These are phyloP conservation scores for Ophiodon elongatus DNA, from an alignment of 2,113 vertebrate species.

Conservation along the genomic window DNA sequence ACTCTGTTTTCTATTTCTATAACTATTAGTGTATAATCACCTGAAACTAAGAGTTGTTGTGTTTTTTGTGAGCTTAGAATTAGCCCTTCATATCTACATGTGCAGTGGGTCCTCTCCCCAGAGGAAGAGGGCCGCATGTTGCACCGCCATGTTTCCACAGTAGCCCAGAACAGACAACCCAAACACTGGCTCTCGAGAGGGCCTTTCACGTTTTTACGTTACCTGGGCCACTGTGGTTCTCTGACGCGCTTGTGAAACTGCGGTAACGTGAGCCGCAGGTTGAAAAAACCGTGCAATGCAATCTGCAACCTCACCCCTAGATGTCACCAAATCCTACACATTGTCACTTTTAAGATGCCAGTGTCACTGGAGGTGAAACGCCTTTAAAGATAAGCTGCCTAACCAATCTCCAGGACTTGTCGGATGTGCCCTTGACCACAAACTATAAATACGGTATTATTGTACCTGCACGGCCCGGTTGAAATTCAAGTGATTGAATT, in stretches of 20 bases:
- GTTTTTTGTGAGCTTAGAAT: neutral
- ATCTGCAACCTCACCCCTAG: neutral
- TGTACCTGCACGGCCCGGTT: neutral
- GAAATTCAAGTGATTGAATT: constrained; percentile 11
- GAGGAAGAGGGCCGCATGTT: too few relatives aligned
- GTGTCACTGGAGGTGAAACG: neutral
- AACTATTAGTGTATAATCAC: neutral
- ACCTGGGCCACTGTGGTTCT: neutral
- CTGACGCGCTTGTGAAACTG: neutral
- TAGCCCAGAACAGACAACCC: neutral
- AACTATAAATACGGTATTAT: neutral
- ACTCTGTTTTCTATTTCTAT: neutral
- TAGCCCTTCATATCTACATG: neutral
- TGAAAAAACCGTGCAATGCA: neutral
- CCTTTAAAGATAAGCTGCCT: neutral
- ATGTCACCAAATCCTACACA: neutral
- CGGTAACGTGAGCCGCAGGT: neutral
- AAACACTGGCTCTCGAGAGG: neutral
- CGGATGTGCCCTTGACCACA: neutral
- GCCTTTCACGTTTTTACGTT: neutral
- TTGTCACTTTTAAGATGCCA: neutral
- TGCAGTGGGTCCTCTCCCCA: too few relatives aligned
- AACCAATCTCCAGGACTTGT: neutral
- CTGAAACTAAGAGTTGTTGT: neutral
- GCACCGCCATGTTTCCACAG: too few relatives aligned